Conservation (phyloP, 1,140 invertebrate genomes). For the Pseudobourletiella spinata region DNA sequence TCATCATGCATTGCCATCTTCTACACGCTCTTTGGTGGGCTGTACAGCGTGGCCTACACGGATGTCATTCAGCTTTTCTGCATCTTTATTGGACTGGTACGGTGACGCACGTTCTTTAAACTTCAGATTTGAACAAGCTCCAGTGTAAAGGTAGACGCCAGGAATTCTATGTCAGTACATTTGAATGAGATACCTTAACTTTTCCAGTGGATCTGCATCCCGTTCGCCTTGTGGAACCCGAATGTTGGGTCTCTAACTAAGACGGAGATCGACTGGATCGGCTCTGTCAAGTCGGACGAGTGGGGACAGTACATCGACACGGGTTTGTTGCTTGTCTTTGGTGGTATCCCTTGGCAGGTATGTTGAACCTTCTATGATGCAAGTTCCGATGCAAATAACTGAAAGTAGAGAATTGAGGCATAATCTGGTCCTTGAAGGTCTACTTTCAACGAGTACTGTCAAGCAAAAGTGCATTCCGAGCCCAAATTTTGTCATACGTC, state of each 20-base stretch:
- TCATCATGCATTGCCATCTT: constrained; percentile 58
- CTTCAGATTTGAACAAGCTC: background rate
- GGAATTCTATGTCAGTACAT: background rate
- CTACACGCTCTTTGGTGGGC: constrained; percentile 68
- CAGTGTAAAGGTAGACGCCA: background rate
- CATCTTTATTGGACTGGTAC: constrained; percentile 64
- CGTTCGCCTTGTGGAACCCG: constrained; percentile 55
- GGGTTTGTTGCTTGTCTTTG: constrained; percentile 63
- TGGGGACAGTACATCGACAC: constrained; percentile 59
- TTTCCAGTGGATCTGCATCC: constrained; percentile 52
- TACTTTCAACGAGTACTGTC: constrained; percentile 75
- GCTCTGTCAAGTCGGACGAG: constrained; percentile 48
- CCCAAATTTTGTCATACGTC: constrained; percentile 61
- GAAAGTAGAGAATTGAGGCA: background rate
- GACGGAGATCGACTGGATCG: constrained; percentile 52
- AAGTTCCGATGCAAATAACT: background rate
- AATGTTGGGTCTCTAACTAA: constrained; percentile 49
- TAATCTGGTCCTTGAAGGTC: constrained; percentile 45
- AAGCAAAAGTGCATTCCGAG: constrained; percentile 57
- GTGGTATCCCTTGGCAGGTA: constrained; percentile 79
- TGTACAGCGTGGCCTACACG: constrained; percentile 71
- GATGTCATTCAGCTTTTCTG: constrained; percentile 71
- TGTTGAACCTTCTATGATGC: too few species aligned
- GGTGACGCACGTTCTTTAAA: constrained; percentile 31
- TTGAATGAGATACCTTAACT: background rate